A percentile compares a stretch with the other conserved stretches of the same genome.
Conservation (phyloP, 2,888 invertebrate genomes). For the Microctonus aethiopoides region DNA sequence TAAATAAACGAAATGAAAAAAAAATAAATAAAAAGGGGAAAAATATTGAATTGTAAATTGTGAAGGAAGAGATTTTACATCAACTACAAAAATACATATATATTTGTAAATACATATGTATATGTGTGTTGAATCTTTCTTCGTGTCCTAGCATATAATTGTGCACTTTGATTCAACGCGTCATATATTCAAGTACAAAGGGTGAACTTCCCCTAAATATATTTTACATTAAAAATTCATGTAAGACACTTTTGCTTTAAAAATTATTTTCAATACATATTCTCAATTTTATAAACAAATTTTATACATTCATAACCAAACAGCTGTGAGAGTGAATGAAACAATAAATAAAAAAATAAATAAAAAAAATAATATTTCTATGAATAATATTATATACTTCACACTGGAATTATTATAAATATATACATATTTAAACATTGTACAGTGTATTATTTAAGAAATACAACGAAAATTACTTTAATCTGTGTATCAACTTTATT, state of each 20-base stretch:
- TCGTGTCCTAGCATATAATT: conserved; percentile 19
- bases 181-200: conserved; percentile 37
- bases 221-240: conserved; percentile 47
- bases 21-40: neutral
- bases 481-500: neutral
- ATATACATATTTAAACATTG: neutral
- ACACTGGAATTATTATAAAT: neutral
- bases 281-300: neutral
- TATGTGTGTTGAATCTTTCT: neutral
- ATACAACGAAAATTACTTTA: neutral
- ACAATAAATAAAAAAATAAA: neutral
- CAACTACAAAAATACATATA: neutral
- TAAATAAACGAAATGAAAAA: neutral
- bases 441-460: neutral
- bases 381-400: neutral
- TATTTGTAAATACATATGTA: neutral
- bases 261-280: conserved; percentile 34
- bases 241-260: conserved; percentile 59
- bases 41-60: neutral
- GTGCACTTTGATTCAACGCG: conserved; percentile 3
- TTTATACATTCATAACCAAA: neutral
- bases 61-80: neutral
- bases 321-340: neutral
- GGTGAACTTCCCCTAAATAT: conserved; percentile 52
- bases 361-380: neutral